A percentile compares a stretch with the other conserved stretches of the same genome.
phyloP scores from a whole-genome alignment of 2,888 invertebrate species.

The Sphaerophoria taeniata region DNA sequence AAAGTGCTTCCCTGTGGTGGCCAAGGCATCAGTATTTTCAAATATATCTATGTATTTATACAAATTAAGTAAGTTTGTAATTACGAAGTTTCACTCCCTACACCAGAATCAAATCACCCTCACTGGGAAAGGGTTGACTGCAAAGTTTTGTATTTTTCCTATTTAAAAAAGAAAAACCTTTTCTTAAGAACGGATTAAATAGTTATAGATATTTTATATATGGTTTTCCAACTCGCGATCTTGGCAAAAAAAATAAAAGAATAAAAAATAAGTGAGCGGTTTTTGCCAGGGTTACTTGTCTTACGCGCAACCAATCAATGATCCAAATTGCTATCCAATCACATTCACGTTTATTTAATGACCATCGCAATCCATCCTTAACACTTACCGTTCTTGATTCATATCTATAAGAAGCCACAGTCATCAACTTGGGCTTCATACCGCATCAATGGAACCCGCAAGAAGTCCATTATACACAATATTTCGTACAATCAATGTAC shows the following conservation, averaged over 20 bases:
- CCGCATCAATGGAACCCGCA: constrained; percentile 69
- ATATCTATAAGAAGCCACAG: constrained; percentile 1
- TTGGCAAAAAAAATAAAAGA: constrained; percentile 1
- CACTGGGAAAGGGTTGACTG: no score
- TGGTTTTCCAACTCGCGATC: not conserved
- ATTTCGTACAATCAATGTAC: constrained; percentile 26
- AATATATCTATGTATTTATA: no score
- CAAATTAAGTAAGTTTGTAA: no score
- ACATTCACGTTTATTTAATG: constrained; percentile 58
- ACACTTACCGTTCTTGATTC: constrained; percentile 57
- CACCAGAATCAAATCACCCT: no score
- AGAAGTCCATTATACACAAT: constrained; percentile 48
- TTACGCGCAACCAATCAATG: constrained; percentile 59
- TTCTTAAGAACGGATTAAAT: no score
- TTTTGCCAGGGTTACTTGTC: constrained; percentile 48
- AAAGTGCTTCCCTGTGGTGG: no score
- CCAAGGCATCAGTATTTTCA: no score
- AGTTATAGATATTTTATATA: no score
- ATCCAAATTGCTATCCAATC: constrained; percentile 53
- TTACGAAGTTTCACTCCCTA: no score
- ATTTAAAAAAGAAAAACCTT: no score
- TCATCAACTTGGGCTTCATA: constrained; percentile 46
- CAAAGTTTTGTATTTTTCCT: no score
- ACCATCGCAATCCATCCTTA: constrained; percentile 64
- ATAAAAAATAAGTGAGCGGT: constrained; percentile 38